These are phyloP conservation scores for Tolypeutes matacus DNA, from an alignment of 2,797 vertebrate species.

Conservation along the genomic window DNA sequence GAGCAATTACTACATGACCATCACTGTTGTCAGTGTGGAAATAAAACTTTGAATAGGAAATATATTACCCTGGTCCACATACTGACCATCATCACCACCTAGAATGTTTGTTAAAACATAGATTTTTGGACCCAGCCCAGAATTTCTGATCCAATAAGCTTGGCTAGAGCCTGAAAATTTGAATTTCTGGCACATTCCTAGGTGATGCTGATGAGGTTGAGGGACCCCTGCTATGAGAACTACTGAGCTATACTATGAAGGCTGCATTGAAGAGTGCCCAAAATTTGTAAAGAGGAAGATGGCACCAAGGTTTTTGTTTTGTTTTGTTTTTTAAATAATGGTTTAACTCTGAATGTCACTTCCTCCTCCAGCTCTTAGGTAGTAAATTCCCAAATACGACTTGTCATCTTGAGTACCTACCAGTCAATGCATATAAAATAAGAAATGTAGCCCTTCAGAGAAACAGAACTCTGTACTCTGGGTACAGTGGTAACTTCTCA, in stretches of 20 bases:
- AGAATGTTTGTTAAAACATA: background rate
- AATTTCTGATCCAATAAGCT: background rate
- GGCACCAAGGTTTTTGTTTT: background rate
- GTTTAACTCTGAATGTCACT: background rate
- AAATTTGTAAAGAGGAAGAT: background rate
- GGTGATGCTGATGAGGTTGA: background rate
- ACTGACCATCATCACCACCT: background rate
- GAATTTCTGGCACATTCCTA: background rate
- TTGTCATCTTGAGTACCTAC: background rate
- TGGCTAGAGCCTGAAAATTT: background rate
- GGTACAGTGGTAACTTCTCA: slow-evolving; percentile 48
- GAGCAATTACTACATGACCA: background rate
- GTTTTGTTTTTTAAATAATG: background rate
- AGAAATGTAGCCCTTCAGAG: background rate
- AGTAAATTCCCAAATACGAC: background rate
- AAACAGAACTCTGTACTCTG: background rate
- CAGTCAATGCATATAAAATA: background rate
- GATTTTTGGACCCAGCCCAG: background rate
- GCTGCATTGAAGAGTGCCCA: background rate
- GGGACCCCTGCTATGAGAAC: background rate
- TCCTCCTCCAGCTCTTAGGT: background rate
- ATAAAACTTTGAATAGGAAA: background rate
- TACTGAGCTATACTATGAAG: background rate
- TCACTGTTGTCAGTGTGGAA: background rate
- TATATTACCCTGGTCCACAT: background rate